Conservation (phyloP, 2,113 vertebrate genomes). For the Candoia aspera region DNA sequence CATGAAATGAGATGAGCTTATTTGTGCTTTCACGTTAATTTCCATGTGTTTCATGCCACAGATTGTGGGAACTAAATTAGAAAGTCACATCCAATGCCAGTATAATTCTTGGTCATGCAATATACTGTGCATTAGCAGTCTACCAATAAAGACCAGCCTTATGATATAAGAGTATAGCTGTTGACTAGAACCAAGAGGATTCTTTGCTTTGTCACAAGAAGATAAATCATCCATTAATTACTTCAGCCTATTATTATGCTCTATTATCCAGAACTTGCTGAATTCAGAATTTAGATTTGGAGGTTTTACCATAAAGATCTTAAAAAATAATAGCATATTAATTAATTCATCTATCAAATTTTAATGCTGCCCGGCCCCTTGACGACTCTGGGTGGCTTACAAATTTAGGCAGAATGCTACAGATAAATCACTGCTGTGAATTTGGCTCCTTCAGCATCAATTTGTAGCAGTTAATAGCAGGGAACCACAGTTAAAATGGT, state of each 20-base stretch:
- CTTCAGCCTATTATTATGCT: not conserved
- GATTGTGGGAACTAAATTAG: not conserved
- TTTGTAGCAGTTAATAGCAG: not conserved
- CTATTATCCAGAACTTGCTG: not conserved
- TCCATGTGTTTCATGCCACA: not conserved
- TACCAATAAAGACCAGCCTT: not conserved
- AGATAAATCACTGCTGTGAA: not conserved
- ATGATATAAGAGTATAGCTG: not conserved
- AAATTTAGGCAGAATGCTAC: not conserved
- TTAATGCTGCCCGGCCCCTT: not conserved
- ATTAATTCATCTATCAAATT: not conserved
- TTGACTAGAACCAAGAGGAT: not conserved
- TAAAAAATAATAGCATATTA: not conserved
- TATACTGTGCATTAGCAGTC: not conserved
- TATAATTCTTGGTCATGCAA: not conserved
- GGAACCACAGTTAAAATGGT: not conserved
- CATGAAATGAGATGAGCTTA: no score
- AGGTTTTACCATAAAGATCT: not conserved
- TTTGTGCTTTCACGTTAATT: not conserved
- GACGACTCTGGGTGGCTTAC: not conserved
- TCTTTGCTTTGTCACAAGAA: not conserved
- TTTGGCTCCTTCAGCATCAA: not conserved
- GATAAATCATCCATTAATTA: not conserved
- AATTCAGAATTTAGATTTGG: not conserved
- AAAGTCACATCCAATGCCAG: not conserved